Evolutionary conservation across 2,113 vertebrate species (phyloP).

Genomic region (Xiphophorus hellerii): DNA sequence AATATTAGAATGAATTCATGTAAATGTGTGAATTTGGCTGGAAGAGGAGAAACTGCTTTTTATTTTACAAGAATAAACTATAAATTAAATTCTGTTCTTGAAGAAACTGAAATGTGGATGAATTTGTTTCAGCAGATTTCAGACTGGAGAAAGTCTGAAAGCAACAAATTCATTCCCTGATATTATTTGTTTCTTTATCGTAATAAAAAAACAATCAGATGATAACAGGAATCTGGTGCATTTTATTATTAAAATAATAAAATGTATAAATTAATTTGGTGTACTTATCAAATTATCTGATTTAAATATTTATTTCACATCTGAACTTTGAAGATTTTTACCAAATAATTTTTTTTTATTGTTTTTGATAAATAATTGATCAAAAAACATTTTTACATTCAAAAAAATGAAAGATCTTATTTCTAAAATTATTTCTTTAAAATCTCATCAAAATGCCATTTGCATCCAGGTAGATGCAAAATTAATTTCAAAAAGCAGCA

Average conservation of each 20-base stretch:
- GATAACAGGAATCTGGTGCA: neutral
- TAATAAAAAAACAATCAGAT: constrained; percentile 12
- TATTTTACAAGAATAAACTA: neutral
- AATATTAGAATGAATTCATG: neutral
- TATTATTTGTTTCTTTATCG: constrained; percentile 6
- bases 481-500: neutral
- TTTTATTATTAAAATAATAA: too few relatives aligned
- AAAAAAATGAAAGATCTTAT: constrained; percentile 52
- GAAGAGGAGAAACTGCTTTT: neutral
- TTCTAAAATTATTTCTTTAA: constrained; percentile 46
- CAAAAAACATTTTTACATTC: constrained; percentile 8
- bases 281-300: constrained; percentile 17
- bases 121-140: constrained; percentile 40
- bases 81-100: neutral
- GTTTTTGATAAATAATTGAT: constrained; percentile 31
- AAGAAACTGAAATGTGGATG: constrained; percentile 7
- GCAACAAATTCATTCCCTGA: neutral
- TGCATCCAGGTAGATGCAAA: constrained; percentile 1
- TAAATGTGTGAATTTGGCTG: neutral
- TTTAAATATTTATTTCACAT: neutral
- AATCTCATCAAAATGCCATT: neutral
- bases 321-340: constrained; percentile 11
- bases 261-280: constrained; percentile 2
- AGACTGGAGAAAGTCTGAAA: constrained; percentile 25
- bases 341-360: neutral